Evolutionary conservation across 2,113 vertebrate genomes (phyloP).

Genomic region (Phylloscopus trochiloides): DNA sequence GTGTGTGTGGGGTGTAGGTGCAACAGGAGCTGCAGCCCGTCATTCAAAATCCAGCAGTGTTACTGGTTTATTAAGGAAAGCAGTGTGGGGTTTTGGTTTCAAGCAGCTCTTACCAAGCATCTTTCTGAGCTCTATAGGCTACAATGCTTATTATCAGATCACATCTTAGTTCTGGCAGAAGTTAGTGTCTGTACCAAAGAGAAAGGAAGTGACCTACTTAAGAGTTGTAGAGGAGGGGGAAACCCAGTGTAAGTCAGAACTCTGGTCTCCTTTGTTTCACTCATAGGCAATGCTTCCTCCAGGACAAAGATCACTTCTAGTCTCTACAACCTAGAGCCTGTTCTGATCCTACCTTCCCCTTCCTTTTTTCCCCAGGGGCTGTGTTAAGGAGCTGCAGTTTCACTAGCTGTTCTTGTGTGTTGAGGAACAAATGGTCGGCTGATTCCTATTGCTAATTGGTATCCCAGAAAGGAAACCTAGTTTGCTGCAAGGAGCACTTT

Average conservation of each 20-base stretch:
- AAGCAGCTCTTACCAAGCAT: background rate
- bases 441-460: background rate
- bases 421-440: background rate
- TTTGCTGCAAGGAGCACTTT: background rate
- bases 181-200: background rate
- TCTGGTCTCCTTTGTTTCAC: background rate
- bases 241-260: background rate
- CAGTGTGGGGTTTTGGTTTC: background rate
- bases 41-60: background rate
- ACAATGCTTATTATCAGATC: background rate
- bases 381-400: background rate
- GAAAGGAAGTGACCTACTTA: slow-evolving; percentile 34
- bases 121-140: background rate
- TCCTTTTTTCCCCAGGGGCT: background rate
- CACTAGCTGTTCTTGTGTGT: background rate
- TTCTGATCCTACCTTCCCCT: background rate
- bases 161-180: background rate
- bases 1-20: too few relatives aligned
- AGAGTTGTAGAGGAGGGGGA: background rate
- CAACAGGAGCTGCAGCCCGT: background rate
- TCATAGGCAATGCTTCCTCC: background rate
- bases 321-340: background rate
- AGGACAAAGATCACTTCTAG: background rate
- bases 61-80: background rate
- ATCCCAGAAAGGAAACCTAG: background rate